Evolutionary conservation across 2,797 vertebrate species (phyloP).

Genomic region (Typhlichthys subterraneus): DNA sequence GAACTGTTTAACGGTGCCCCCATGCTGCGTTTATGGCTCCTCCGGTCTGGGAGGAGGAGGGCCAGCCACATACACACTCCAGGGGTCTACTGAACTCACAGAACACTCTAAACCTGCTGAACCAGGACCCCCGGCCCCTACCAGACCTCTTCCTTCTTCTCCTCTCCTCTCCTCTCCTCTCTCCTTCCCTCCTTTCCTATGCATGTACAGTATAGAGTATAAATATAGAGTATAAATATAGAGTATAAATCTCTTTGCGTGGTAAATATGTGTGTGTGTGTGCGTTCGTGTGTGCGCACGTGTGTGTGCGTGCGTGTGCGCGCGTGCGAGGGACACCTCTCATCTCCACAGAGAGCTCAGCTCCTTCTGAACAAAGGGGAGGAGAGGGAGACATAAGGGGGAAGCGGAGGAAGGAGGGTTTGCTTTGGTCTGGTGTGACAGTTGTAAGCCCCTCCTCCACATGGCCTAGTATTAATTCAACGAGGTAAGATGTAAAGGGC

Average conservation of each 20-base stretch:
- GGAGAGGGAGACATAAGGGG: not conserved
- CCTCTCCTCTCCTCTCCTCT: not conserved
- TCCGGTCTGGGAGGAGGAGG: constrained; percentile 47
- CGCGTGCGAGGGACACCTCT: not conserved
- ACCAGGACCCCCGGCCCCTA: not conserved
- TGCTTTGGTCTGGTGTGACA: constrained; percentile 50
- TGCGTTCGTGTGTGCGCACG: not conserved
- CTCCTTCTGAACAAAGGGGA: constrained; percentile 33
- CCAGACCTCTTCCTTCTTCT: not conserved
- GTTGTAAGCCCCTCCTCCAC: constrained; percentile 24
- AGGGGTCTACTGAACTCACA: constrained; percentile 41
- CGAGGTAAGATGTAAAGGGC: not conserved
- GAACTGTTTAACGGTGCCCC: constrained; percentile 58
- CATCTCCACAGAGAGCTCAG: constrained; percentile 46
- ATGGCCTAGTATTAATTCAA: constrained; percentile 10
- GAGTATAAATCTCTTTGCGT: too few species aligned
- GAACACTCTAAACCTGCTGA: constrained; percentile 17
- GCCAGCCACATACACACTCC: constrained; percentile 32
- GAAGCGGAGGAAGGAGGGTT: constrained; percentile 19
- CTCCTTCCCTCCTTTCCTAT: not conserved
- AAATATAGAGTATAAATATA: too few species aligned
- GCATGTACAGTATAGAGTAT: too few species aligned
- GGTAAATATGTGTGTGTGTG: not conserved
- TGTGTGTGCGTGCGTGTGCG: not conserved
- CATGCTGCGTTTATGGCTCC: constrained; percentile 62